phyloP scores from a whole-genome alignment of 92 coral and sea anemone genomes.

The Paragorgia papillata region DNA sequence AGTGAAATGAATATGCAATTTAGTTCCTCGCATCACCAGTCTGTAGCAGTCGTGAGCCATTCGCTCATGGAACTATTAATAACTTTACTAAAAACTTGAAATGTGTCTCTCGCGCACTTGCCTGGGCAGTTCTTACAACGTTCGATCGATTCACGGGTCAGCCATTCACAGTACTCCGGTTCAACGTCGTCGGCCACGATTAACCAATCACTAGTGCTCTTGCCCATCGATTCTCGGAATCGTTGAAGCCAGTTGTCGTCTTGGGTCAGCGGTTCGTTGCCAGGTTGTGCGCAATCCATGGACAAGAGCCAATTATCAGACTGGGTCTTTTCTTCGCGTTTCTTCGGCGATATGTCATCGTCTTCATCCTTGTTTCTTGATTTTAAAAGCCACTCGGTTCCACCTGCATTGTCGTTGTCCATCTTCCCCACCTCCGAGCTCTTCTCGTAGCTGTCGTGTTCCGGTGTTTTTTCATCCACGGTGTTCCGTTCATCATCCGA shows the following conservation, averaged over 20 bases:
- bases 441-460: not conserved
- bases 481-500: not conserved
- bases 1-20: no score
- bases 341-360: not conserved
- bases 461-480: not conserved
- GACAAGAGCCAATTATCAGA: not conserved
- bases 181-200: constrained; percentile 1
- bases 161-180: constrained; percentile 40
- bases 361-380: not conserved
- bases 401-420: not conserved
- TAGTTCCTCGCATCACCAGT: constrained; percentile 10
- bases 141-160: constrained; percentile 44
- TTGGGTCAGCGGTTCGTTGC: not conserved
- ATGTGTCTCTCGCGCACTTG: constrained; percentile 73
- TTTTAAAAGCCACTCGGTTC: not conserved
- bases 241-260: constrained; percentile 17
- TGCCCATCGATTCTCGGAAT: constrained; percentile 17
- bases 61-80: constrained; percentile 51
- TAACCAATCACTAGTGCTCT: constrained; percentile 16
- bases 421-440: not conserved
- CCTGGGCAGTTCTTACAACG: constrained; percentile 84
- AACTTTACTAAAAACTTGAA: constrained; percentile 69
- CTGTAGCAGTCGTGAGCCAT: constrained; percentile 68
- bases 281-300: not conserved
- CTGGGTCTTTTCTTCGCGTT: not conserved